A percentile compares a stretch with the other conserved stretches of the same genome.
phyloP scores from a whole-genome alignment of 2,113 vertebrate species.

The Nematolebias whitei region DNA sequence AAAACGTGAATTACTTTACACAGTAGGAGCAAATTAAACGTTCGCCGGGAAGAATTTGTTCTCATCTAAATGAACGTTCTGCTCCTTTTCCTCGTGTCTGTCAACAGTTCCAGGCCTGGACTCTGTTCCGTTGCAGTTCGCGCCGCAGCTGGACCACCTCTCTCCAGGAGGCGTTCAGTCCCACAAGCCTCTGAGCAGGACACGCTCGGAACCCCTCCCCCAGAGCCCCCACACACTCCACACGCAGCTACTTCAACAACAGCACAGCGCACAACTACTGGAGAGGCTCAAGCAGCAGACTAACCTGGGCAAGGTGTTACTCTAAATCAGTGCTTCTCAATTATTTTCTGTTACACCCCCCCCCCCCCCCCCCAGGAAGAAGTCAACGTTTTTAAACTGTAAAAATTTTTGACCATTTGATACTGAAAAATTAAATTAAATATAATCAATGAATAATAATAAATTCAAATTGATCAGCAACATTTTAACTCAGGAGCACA shows the following conservation, averaged over 20 bases:
- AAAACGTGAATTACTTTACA: too few relatives aligned
- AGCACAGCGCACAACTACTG: constrained; percentile 78
- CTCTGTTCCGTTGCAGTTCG: constrained; percentile 84
- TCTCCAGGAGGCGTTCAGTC: constrained; percentile 76
- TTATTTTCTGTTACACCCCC: too few relatives aligned
- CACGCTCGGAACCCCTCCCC: constrained; percentile 93
- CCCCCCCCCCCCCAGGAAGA: too few relatives aligned
- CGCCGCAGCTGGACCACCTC: constrained; percentile 78
- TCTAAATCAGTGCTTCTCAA: not conserved
- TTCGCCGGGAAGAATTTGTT: not conserved
- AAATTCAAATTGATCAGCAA: too few relatives aligned
- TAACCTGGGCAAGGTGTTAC: constrained; percentile 67
- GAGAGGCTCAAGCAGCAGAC: constrained; percentile 77
- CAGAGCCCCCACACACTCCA: constrained; percentile 83
- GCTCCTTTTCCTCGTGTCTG: not conserved
- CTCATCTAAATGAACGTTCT: not conserved
- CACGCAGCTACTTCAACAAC: constrained; percentile 87
- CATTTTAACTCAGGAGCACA: too few relatives aligned
- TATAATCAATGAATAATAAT: too few relatives aligned
- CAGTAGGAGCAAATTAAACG: too few relatives aligned
- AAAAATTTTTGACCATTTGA: too few relatives aligned
- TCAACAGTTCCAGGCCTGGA: constrained; percentile 84
- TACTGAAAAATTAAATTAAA: too few relatives aligned
- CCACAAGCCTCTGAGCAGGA: constrained; percentile 90
- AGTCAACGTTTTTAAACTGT: too few relatives aligned